Base-by-base conservation (phyloP, 2,888 invertebrate species). In the Dilophus febrilis region DNA sequence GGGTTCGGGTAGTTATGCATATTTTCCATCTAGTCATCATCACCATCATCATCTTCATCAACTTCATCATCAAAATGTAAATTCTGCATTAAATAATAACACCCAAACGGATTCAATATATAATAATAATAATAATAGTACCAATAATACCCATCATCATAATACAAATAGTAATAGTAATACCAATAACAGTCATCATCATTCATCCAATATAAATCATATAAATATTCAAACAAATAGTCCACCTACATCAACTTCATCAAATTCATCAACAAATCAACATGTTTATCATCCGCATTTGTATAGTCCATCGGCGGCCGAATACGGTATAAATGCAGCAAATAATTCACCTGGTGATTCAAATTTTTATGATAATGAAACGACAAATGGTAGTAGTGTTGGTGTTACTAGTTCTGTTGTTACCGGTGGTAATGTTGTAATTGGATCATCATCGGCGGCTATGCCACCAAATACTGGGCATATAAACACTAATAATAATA, bases 271-370 rank as follows among this genome's bases (percentile, higher is more conserved):
- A 12, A 31, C 40, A 8, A 19, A 14, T 28, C 36, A 14, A 7
- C 41, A 35, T 22, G 10, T 37, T 1, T 40, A 44, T 33, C 61
- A 61, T 43, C 55, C 62, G 34, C 62, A 62, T 44, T 51, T 62
- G 22, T 62, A 61, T 41, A 62, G 61, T 44, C 62, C 62, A 30
- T 56, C 59, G 28, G 62, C 62, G 3, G 58, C 61, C n/a, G 62
- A 62, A 44, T 62, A 62, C 35, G 62, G 62, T 8, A 60, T 61
- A 18, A 60, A 59, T 11, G 56, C 59, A 14, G 50, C 56, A 1
- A 60, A 56, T 44, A 58, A 58, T 43, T 61, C 62, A 22, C 61
- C 63, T 26, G 50, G 56, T 22, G 61, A 62, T 37, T 26, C 22
- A 26, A 41, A 33, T 39, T 39, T 37, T 35, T 41, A 40, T 35